Conservation (phyloP, 2,888 invertebrate genomes). For the Heliconius sara region DNA sequence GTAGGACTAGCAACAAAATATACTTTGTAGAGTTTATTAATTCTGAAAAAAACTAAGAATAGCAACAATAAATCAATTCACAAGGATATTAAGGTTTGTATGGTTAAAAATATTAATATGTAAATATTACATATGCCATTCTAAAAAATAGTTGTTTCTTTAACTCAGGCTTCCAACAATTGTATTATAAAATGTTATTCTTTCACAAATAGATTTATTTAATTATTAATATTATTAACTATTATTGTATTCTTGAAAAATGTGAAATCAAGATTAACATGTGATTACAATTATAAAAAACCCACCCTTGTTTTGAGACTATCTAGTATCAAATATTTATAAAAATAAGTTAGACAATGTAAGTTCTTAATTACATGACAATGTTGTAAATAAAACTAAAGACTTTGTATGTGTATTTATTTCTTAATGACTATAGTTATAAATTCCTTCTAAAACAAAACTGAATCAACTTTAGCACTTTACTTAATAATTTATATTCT, state of each 20-base stretch:
- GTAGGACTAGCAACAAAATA: neutral
- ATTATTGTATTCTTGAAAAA: neutral
- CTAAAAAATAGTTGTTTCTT: neutral
- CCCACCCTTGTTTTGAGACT: conserved; percentile 69
- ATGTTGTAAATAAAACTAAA: conserved; percentile 76
- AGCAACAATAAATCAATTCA: no score
- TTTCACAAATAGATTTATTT: neutral
- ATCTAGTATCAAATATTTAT: conserved; percentile 43
- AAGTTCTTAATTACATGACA: conserved; percentile 55
- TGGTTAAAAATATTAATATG: neutral
- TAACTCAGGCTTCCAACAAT: neutral
- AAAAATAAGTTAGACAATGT: conserved; percentile 57
- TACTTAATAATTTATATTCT: conserved; percentile 52
- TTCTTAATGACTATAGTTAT: conserved; percentile 66
- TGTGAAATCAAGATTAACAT: neutral
- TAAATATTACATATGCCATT: neutral
- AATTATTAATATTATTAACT: neutral
- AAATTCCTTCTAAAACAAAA: conserved; percentile 66
- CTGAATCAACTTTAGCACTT: conserved; percentile 48
- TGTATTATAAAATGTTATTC: neutral
- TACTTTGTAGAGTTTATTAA: neutral
- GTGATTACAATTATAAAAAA: conserved; percentile 53
- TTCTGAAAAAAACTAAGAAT: neutral
- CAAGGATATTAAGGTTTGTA: neutral
- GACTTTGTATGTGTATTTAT: conserved; percentile 67